Base-by-base conservation (phyloP, 2,888 invertebrate species). In the Itoplectis maculator region DNA sequence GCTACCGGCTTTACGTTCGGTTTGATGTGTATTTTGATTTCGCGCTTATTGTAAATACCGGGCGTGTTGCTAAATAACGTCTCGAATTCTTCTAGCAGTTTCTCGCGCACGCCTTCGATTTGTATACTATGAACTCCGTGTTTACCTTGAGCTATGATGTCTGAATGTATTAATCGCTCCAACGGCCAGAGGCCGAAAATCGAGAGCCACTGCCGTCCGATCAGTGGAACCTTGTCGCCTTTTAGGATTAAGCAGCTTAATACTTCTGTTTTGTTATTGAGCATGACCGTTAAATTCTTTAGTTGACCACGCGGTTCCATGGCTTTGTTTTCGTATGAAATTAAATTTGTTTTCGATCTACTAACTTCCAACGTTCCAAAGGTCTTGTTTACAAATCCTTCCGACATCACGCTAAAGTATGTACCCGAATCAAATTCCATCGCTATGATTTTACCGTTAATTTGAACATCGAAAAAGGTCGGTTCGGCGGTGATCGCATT, bases 371-470 rank as follows among this genome's bases (percentile, higher is more conserved):
- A 29, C 29, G 29, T 29, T 29, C 29, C 29, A 29, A 29, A 29
- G 29, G 29, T 29, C 29, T 29, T 29, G 29, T 29, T 29, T 9
- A 74, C 45, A 11, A 79, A 82, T 0, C 54, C 42, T 68, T 83
- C 77, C 3, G 79, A 80, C 59, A 84, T 82, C 11, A 82, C 75
- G 13, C 51, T 70, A 45, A 18, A 65, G 42, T 78, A 79, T 37
- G 85, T 68, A 6, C 84, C 86, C n/a, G 79, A 69, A 69, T 84
- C 87, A 8, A 85, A 47, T 80, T 86, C 82, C 82, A 84, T 84
- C 5, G 45, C 15, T 45, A 80, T 20, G 3, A 20, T 42, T 18
- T 13, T n/a, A 2, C 40, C 18, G 37, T 73, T 40, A 40, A 59
- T 40, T 59, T 37, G 51, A 11, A 80, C 69, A 56, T 75, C 69